These are phyloP conservation scores for Apis dorsata DNA, from an alignment of 1,140 invertebrate species.

Conservation along the genomic window DNA sequence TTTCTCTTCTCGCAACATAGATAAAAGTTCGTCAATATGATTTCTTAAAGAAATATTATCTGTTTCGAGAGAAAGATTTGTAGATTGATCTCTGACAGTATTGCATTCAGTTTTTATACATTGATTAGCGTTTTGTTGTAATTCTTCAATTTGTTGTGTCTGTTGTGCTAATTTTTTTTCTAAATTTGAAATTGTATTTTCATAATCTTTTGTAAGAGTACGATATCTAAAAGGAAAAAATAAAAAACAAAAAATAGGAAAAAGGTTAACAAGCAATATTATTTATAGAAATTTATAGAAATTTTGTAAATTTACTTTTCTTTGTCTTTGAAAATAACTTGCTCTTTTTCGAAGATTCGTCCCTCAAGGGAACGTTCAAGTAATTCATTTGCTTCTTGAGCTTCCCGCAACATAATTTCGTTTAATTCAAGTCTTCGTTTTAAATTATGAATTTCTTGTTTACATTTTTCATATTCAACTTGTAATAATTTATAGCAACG, in stretches of 20 bases:
- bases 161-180: slow-evolving; percentile 31
- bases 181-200: slow-evolving; percentile 43
- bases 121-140: slow-evolving; percentile 26
- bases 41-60: not conserved
- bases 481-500: slow-evolving; percentile 43
- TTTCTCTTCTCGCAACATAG: slow-evolving; percentile 40
- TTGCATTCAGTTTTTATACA: slow-evolving; percentile 11
- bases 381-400: slow-evolving; percentile 57
- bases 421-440: slow-evolving; percentile 62
- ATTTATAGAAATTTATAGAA: not conserved
- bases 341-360: slow-evolving; percentile 33
- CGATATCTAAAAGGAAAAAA: slow-evolving; percentile 49
- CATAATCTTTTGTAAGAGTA: slow-evolving; percentile 47
- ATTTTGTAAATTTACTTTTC: slow-evolving; percentile 61
- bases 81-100: not conserved
- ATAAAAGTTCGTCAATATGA: slow-evolving; percentile 49
- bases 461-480: slow-evolving; percentile 62
- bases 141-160: slow-evolving; percentile 37
- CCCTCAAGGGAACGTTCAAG: slow-evolving; percentile 56
- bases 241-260: slow-evolving; percentile 3
- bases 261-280: not conserved
- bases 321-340: slow-evolving; percentile 51
- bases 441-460: slow-evolving; percentile 66
- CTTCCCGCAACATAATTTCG: slow-evolving; percentile 56
- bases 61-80: not conserved